phyloP scores from a whole-genome alignment of 2,113 vertebrate genomes.

The Chrysochloris asiatica region DNA sequence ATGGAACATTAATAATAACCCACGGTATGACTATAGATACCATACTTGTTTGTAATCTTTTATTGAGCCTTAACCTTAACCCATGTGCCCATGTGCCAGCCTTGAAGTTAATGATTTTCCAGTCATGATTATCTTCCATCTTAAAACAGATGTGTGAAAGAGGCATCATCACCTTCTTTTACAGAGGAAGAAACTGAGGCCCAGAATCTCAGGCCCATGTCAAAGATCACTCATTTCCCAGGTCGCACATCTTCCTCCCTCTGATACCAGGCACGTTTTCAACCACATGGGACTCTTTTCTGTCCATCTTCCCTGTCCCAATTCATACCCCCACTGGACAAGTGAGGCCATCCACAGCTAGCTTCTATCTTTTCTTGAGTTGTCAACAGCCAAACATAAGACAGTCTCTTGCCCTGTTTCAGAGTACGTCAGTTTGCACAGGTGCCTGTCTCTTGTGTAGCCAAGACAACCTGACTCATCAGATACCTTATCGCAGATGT shows the following conservation, averaged over 20 bases:
- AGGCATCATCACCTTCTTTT: neutral
- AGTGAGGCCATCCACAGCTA: neutral
- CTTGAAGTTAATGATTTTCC: neutral
- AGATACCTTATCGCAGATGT: slow-evolving; percentile 48
- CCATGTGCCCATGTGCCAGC: neutral
- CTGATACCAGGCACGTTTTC: neutral
- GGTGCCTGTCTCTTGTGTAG: neutral
- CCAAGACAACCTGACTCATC: slow-evolving; percentile 16
- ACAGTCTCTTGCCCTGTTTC: slow-evolving; percentile 17
- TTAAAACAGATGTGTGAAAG: neutral
- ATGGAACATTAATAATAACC: too few species aligned
- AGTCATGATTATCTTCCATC: neutral
- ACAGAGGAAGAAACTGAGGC: neutral
- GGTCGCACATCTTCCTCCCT: neutral
- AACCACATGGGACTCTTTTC: neutral
- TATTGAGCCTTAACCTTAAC: neutral
- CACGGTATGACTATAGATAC: too few species aligned
- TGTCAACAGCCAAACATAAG: neutral
- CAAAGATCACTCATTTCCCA: neutral
- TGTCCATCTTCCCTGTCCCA: accelerated
- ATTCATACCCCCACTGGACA: accelerated
- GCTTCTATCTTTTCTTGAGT: neutral
- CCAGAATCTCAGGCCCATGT: neutral
- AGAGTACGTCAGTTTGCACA: neutral
- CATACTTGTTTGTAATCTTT: too few species aligned